A percentile compares a stretch with the other conserved stretches of the same genome.
phyloP scores from a whole-genome alignment of 2,888 invertebrate genomes.

The Entomobrya proxima region DNA sequence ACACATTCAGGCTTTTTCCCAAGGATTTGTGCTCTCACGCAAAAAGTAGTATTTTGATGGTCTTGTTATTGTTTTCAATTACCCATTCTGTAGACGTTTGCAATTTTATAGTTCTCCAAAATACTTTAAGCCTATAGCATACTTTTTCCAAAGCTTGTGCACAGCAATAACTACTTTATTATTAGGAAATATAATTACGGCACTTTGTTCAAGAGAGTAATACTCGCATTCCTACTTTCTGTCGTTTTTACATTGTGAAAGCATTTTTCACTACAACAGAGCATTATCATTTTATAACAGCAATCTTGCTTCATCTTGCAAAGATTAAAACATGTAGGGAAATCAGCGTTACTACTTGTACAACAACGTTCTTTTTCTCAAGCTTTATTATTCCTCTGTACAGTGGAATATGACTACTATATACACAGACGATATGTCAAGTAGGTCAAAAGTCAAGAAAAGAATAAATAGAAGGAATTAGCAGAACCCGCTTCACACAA shows the following conservation, averaged over 20 bases:
- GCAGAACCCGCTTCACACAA: slow-evolving; percentile 22
- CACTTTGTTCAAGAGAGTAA: too few relatives aligned
- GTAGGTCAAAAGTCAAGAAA: slow-evolving; percentile 41
- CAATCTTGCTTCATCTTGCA: not conserved
- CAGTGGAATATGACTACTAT: too few relatives aligned
- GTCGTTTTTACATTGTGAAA: too few relatives aligned
- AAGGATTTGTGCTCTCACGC: not conserved
- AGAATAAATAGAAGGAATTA: slow-evolving; percentile 34
- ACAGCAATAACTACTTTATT: too few relatives aligned
- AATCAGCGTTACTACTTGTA: slow-evolving; percentile 46
- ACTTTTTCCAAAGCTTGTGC: not conserved
- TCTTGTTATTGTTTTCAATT: not conserved
- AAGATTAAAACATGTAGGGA: slow-evolving; percentile 48
- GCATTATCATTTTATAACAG: not conserved
- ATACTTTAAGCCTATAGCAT: not conserved
- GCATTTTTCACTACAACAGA: not conserved
- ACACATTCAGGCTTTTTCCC: not conserved
- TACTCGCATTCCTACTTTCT: not conserved
- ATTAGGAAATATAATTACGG: too few relatives aligned
- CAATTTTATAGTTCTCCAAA: not conserved
- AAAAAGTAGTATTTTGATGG: not conserved
- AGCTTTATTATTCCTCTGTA: too few relatives aligned
- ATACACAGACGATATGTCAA: not conserved
- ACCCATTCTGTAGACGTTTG: not conserved
- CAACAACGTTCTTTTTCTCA: not conserved